Evolutionary conservation across 2,797 vertebrate species (phyloP), one percentile per base, ranked within the genome.

Genomic region (Aphelocoma californica): DNA sequence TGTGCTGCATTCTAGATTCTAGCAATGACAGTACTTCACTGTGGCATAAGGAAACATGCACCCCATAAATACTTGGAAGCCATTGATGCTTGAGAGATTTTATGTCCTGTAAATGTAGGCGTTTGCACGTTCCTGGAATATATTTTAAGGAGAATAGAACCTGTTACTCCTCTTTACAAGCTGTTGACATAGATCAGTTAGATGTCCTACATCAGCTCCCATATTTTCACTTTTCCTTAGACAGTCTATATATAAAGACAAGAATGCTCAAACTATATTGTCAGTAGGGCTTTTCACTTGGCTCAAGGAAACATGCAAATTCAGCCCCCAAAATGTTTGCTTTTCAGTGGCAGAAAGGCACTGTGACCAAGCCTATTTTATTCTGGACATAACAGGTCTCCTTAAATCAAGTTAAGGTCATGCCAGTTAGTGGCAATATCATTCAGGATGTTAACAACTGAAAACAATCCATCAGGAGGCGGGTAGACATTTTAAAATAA

Each of bases 351-450:
- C 67, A 87, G 69, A 79, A 78, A 90, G 54, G 65, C 70, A 48
- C 21, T 85, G 40, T 86, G 83, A 91, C 32, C 36, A 48, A 70
- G n/a, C 31, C 38, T 81, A 2, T 91, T 92, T 94, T 92, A 88
- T 81, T 88, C 70, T 81, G 67, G 62, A 57, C 70, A 5, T 53
- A 67, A 67, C 47, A 83, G 81, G n/a, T 93, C 93, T 96, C 71
- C 80, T 93, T 93, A 96, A 97, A 96, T 97, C 84, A 92, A 83
- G 78, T 86, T 94, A 75, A 95, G 64, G 81, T 94, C 74, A 56
- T 72, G 53, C n/a, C 47, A 81, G 64, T 83, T 95, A 88, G 61
- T 58, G 70, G 34, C 67, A 88, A 70, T 90, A 47, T 69, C 56
- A 38, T 88, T 96, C 81, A 89, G 57, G 51, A 40, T 92, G 72